phyloP scores from a whole-genome alignment of 2,113 vertebrate genomes.

The Natator depressus region DNA sequence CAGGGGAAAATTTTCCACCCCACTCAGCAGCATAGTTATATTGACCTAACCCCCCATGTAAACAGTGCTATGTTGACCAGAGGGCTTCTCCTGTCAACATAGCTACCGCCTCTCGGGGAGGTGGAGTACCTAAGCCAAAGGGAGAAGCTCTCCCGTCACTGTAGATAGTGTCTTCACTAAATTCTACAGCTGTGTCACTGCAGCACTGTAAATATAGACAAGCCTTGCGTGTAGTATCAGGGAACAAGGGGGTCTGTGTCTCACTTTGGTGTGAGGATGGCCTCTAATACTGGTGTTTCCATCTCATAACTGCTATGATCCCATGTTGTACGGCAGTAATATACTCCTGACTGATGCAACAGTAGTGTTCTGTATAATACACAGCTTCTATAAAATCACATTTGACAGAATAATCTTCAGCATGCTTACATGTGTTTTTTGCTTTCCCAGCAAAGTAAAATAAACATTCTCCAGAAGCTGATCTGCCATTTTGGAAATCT shows the following conservation, averaged over 20 bases:
- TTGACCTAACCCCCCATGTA: not conserved
- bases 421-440: not conserved
- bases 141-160: not conserved
- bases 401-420: not conserved
- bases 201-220: not conserved
- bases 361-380: not conserved
- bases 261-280: not conserved
- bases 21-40: not conserved
- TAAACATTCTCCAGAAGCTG: accelerated
- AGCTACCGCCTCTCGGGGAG: not conserved
- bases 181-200: not conserved
- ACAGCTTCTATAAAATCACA: not conserved
- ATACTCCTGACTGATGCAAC: not conserved
- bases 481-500: not conserved
- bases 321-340: not conserved
- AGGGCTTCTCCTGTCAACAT: not conserved
- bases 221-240: not conserved
- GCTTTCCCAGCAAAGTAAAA: not conserved
- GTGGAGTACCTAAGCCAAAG: not conserved
- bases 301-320: not conserved
- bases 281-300: not conserved
- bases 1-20: not conserved
- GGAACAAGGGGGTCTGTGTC: not conserved
- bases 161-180: not conserved
- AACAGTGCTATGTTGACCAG: not conserved